Evolutionary conservation across 2,888 invertebrate genomes (phyloP), one percentile per base, ranked within the genome.

Genomic region (Aphidoletes aphidimyza): DNA sequence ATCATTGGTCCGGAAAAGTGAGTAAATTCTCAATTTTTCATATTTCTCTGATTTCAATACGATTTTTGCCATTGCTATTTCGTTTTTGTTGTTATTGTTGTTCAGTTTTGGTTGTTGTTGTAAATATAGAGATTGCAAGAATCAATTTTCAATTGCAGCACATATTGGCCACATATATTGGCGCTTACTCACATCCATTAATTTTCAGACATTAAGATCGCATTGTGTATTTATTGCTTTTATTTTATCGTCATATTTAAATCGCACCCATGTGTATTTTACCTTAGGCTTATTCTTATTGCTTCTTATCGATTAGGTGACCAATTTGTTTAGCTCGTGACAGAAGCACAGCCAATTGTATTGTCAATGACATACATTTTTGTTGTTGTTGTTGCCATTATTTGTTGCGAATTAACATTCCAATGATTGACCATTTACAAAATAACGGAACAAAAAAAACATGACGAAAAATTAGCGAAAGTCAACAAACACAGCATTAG

Each of bases 1-100:
- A 84, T 84, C 37, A 84, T 84, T 84, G 84, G 84, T 84, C 49
- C 54, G 84, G 84, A 49, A 84, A 84, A 84, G 49, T 47, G 34
- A 83, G 34, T 30, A 42, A 83, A 26, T 83, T 83, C 47, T 83
- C 45, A 54, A 54, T 26, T 54, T 26, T 69, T 30, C 19, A 81
- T 81, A 81, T 36, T 37, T 36, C 37, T 39, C 81, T 37, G 81
- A 37, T 37, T n/a, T 2, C 30, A 69, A 34, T 34, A 9, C 1
- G n/a, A n/a, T n/a, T 69, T 34, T n/a, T 11, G 69, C 11, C 11
- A 34, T 54, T 54, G 22, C n/a, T n/a, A n/a, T n/a, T n/a, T n/a
- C n/a, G n/a, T n/a, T n/a, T n/a, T n/a, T n/a, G n/a, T n/a, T n/a
- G n/a, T n/a, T n/a, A n/a, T n/a, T n/a, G n/a, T n/a, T n/a, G n/a